Base-by-base conservation (phyloP, 2,113 vertebrate species). In the Rhodinocichla rosea region DNA sequence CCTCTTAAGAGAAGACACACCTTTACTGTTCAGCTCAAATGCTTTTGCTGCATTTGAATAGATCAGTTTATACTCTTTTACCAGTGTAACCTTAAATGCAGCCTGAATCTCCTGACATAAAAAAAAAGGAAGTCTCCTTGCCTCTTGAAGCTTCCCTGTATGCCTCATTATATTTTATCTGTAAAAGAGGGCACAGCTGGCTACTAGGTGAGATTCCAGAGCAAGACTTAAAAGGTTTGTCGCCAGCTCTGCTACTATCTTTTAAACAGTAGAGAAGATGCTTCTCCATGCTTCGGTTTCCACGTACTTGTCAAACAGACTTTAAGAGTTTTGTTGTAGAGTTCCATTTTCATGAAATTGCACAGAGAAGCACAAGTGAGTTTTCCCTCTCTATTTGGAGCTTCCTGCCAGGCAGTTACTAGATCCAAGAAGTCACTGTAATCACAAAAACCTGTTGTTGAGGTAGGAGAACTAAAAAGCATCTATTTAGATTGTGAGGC, bases 1-100 rank as follows among this genome's bases (percentile, higher is more conserved):
- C 55, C 64, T 94, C 84, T 69, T 64, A 88, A 60, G 71, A 96
- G 93, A 97, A 87, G 59, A 70, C 82, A 92, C 42, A 60, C 78
- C 53, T 74, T 39, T 7, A 55, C 39, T 19, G 56, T 56, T 88
- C 57, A 52, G 52, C 76, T 74, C 30, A 87, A 69, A 82, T n/a
- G 40, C 65, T 74, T 89, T 39, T 67, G 74, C 84, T 71, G 87
- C 14, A 68, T 93, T 86, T 82, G 44, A 92, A 60, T 23, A 95
- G 53, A 85, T 52, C 42, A 56, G 28, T 76, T 84, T 71, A 85
- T 53, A 49, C 17, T 15, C 44, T 93, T 50, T 90, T 50, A 88
- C 28, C 40, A 79, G 45, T 39, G 68, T 18, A 63, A 91, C 32
- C 62, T 77, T 93, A 97, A 94, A 87, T 6, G 10, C 11, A 53